Conservation (phyloP, 2,797 vertebrate genomes). For the Alcedo atthis region DNA sequence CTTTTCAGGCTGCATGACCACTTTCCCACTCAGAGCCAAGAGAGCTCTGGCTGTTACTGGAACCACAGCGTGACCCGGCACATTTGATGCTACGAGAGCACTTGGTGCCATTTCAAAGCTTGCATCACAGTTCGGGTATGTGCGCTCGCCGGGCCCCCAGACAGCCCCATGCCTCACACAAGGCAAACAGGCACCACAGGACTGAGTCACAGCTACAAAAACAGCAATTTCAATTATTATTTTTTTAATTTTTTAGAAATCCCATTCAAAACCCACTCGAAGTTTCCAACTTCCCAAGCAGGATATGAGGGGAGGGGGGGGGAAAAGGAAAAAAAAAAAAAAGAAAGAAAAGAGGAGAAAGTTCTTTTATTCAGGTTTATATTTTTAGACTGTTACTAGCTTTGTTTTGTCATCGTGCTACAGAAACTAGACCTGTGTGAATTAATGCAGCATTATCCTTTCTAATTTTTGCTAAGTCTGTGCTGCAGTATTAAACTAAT, state of each 20-base stretch:
- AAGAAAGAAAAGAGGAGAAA: constrained; percentile 28
- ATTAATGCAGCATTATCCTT: constrained; percentile 42
- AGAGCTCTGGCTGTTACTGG: constrained; percentile 38
- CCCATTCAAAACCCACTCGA: neutral
- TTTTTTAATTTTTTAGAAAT: neutral
- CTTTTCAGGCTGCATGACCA: neutral
- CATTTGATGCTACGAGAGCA: constrained; percentile 31
- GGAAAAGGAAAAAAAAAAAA: neutral
- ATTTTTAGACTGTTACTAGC: constrained; percentile 21
- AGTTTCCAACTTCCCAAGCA: constrained; percentile 55
- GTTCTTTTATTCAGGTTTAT: constrained; percentile 1
- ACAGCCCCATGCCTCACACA: constrained; percentile 64
- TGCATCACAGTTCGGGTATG: constrained; percentile 74
- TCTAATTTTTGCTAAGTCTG: constrained; percentile 44
- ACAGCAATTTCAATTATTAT: neutral
- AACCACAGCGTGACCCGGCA: neutral
- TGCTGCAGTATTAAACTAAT: constrained; percentile 29
- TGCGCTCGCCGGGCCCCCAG: constrained; percentile 58
- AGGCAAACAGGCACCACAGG: constrained; percentile 62
- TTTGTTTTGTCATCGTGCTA: constrained; percentile 21
- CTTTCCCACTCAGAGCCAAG: constrained; percentile 10
- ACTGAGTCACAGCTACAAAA: constrained; percentile 67
- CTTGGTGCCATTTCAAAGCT: constrained; percentile 67
- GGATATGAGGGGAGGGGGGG: neutral
- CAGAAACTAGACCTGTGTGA: neutral